These are phyloP conservation scores for Apaloderma vittatum DNA, from an alignment of 2,113 vertebrate genomes.

Conservation along the genomic window DNA sequence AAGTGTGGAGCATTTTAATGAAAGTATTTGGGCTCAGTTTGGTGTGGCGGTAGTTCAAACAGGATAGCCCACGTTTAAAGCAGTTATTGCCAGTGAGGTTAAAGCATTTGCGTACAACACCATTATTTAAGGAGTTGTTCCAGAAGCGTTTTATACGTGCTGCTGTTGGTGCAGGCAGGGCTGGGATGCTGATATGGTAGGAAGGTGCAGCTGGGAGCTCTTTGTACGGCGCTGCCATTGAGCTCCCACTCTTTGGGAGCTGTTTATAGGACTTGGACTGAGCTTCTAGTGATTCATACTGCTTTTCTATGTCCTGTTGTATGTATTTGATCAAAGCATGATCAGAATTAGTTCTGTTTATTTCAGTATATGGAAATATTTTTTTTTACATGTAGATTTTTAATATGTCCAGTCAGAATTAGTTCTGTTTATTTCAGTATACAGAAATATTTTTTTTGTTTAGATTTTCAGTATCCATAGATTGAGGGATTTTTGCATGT, in stretches of 20 bases:
- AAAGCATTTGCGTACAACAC: background rate
- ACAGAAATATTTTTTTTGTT: background rate
- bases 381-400: background rate
- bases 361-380: background rate
- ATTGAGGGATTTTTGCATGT: fast-evolving
- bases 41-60: background rate
- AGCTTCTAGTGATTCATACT: background rate
- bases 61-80: background rate
- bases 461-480: background rate
- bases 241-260: background rate
- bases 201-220: background rate
- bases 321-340: too few relatives aligned
- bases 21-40: background rate
- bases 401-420: background rate
- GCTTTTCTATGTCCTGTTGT: background rate
- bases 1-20: background rate
- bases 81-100: background rate
- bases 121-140: background rate
- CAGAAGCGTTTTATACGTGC: background rate
- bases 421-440: background rate
- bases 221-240: background rate
- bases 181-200: background rate
- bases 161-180: background rate
- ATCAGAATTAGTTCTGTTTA: background rate
- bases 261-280: background rate